Evolutionary conservation across 2,797 vertebrate species (phyloP).

Genomic region (Channallabes apus): DNA sequence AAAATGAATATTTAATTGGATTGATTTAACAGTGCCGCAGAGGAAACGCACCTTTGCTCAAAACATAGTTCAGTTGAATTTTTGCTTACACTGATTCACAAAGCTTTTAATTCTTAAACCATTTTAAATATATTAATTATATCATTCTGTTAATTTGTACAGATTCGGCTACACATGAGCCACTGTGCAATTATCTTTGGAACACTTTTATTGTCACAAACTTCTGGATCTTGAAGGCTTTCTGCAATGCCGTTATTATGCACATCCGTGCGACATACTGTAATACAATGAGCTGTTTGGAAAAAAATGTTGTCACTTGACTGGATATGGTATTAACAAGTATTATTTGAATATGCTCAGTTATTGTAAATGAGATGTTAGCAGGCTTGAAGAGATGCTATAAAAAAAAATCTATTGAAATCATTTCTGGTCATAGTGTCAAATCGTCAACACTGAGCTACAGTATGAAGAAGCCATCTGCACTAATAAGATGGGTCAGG

Average conservation of each 20-base stretch:
- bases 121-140: not conserved
- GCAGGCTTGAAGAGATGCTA: not conserved
- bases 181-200: not conserved
- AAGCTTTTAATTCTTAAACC: not conserved
- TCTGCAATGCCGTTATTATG: not conserved
- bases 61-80: not conserved
- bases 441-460: not conserved
- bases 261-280: not conserved
- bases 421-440: not conserved
- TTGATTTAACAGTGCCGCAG: constrained; percentile 23
- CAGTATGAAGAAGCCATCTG: not conserved
- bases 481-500: not conserved
- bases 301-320: not conserved
- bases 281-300: not conserved
- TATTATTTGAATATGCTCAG: not conserved
- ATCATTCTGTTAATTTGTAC: not conserved
- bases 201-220: not conserved
- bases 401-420: not conserved
- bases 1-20: constrained; percentile 35
- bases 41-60: not conserved
- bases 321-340: constrained; percentile 6
- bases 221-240: not conserved
- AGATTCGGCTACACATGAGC: not conserved
- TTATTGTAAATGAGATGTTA: not conserved
- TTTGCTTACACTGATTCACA: not conserved